These are phyloP conservation scores for Mechanitis messenoides DNA, from an alignment of 2,888 invertebrate genomes.

Conservation along the genomic window DNA sequence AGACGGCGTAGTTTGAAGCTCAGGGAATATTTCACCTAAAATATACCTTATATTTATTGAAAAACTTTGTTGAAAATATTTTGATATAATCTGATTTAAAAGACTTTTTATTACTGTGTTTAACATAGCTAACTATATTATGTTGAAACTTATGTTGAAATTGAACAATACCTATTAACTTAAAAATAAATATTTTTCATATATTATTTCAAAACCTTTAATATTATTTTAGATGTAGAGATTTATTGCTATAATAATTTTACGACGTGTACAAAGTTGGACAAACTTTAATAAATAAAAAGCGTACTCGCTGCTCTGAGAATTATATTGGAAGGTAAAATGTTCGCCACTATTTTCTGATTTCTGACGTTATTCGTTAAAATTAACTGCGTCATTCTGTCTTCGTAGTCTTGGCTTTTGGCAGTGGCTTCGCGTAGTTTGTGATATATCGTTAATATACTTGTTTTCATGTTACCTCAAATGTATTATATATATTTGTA, in stretches of 20 bases:
- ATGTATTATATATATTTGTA: too few species aligned
- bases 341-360: conserved; percentile 23
- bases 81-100: neutral
- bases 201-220: conserved; percentile 1
- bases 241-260: conserved; percentile 18
- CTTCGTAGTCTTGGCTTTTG: conserved; percentile 23
- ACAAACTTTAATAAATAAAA: conserved; percentile 26
- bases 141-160: too few species aligned
- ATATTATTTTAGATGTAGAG: conserved; percentile 5
- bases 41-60: neutral
- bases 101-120: neutral
- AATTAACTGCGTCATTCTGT: conserved; percentile 26
- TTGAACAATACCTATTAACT: neutral
- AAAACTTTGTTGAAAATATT: neutral
- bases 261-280: conserved; percentile 14
- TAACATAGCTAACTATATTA: too few species aligned
- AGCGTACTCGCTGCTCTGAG: conserved; percentile 17
- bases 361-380: conserved; percentile 22
- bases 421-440: conserved; percentile 15
- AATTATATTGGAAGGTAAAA: conserved; percentile 27
- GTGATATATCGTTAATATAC: conserved; percentile 17
- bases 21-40: conserved; percentile 67
- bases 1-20: conserved; percentile 51
- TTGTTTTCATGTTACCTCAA: conserved; percentile 12
- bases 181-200: neutral